phyloP scores from a whole-genome alignment of 2,888 invertebrate genomes.

The Lottia scabra region DNA sequence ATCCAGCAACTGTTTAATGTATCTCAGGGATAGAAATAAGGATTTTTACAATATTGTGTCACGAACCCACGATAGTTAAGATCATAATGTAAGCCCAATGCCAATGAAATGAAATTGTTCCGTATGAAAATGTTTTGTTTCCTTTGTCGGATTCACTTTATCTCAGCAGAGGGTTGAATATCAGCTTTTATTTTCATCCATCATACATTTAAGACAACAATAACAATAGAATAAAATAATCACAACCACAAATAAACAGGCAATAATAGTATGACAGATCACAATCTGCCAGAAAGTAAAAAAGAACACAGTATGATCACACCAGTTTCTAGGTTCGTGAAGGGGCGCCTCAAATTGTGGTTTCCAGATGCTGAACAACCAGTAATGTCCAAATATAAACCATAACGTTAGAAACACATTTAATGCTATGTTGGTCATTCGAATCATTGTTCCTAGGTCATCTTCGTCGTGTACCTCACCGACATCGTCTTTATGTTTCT shows the following conservation, averaged over 20 bases:
- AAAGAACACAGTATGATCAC: slow-evolving; percentile 81
- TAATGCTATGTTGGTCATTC: slow-evolving; percentile 77
- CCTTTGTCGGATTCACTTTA: too few relatives aligned
- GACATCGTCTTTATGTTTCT: slow-evolving; percentile 70
- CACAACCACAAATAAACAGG: slow-evolving; percentile 37
- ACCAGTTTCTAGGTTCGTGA: slow-evolving; percentile 84
- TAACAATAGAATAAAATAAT: slow-evolving; percentile 43
- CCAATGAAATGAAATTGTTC: too few relatives aligned
- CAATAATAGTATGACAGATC: slow-evolving; percentile 77
- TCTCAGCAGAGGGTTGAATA: neutral
- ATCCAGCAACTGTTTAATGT: too few relatives aligned
- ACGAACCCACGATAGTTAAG: too few relatives aligned
- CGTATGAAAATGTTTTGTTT: too few relatives aligned
- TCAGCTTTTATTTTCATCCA: slow-evolving; percentile 30
- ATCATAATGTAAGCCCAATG: too few relatives aligned
- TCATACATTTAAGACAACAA: slow-evolving; percentile 36
- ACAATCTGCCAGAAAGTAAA: slow-evolving; percentile 81
- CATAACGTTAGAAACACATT: slow-evolving; percentile 79
- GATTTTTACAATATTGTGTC: too few relatives aligned
- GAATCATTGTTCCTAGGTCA: slow-evolving; percentile 73
- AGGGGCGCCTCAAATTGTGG: slow-evolving; percentile 80
- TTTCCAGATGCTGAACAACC: slow-evolving; percentile 83
- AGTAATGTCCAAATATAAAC: slow-evolving; percentile 84
- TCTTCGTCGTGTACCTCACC: slow-evolving; percentile 55
- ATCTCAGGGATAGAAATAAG: too few relatives aligned